Base-by-base conservation (phyloP, 1,140 invertebrate species). In the Brachionus asplanchnoidis region DNA sequence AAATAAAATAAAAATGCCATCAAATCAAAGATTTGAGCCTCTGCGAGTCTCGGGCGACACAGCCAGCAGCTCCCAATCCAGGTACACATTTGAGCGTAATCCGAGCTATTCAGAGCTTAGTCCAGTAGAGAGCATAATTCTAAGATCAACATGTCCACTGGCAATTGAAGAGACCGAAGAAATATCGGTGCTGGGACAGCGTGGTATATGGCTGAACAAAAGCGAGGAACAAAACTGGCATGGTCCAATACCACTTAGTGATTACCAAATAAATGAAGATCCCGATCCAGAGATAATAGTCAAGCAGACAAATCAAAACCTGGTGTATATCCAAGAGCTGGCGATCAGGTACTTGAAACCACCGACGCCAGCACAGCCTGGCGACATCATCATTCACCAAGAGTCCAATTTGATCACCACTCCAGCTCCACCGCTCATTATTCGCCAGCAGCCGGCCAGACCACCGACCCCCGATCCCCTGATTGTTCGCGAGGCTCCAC, bases 321-420 rank as follows among this genome's bases (percentile, higher is more conserved):
- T 84, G 26, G 40, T 50, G 12, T 84, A 75, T 32, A 84, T 53
- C 23, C 84, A 84, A 77, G 84, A 84, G 14, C 7, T 84, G 11
- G 84, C 84, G 6, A 32, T 84, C 32, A 53, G 84, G 46, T 84
- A 84, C 14, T 84, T 84, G 17, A 73, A 78, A 40, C 84, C 84
- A 75, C 66, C 44, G 14, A 84, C 84, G 8, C 84, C 84, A n/a
- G 12, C 84, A 75, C 23, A 42, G 42, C 84, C 84, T 5, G 84
- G 84, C n/a, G 60, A 68, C 17, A 84, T 84, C 11, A 84, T 84
- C 12, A 84, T 84, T 32, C 44, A 28, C 17, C 60, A 84, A 73
- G 82, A 70, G 17, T 9, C 32, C 17, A 42, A 9, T 26, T 32
- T n/a, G 23, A 32, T 73, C 36, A 68, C 82, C 4, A 50, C 73